Percentiles rank a stretch among this genome's conserved stretches.
Conservation (phyloP, 2,888 invertebrate species). For the Clusia tigrina region DNA sequence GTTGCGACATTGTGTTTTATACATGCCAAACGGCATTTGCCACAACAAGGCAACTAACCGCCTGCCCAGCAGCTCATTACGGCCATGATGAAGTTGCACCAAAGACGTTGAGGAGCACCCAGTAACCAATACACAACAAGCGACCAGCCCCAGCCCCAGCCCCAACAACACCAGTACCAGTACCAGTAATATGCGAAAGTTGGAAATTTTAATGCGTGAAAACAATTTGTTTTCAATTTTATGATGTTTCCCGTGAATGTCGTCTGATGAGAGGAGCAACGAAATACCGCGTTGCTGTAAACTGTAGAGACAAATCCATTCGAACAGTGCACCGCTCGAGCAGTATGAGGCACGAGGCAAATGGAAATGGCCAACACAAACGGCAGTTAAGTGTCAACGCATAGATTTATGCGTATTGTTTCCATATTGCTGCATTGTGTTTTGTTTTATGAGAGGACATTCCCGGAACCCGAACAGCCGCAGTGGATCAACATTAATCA, state of each 20-base stretch:
- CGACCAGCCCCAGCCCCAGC: background rate
- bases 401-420: constrained; percentile 57
- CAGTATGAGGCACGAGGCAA: too few species aligned
- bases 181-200: constrained; percentile 34
- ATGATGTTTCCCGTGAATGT: constrained; percentile 53
- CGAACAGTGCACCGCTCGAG: background rate
- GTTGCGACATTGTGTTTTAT: background rate
- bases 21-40: background rate
- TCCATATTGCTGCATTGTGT: constrained; percentile 19
- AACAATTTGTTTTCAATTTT: constrained; percentile 61
- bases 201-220: constrained; percentile 58
- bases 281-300: background rate
- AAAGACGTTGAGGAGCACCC: too few species aligned
- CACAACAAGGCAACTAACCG: constrained; percentile 11
- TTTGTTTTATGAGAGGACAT: constrained; percentile 16
- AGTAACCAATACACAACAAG: too few species aligned
- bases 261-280: too few species aligned
- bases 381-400: constrained; percentile 53
- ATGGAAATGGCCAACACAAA: constrained; percentile 13
- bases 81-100: constrained; percentile 16
- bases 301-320: background rate
- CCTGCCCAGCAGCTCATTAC: constrained; percentile 1
- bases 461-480: constrained; percentile 4
- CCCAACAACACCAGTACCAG: background rate
- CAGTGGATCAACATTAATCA: constrained; percentile 12